These are phyloP conservation scores for Stomatorhinus walkeri DNA, from an alignment of 2,797 vertebrate genomes.

Conservation along the genomic window DNA sequence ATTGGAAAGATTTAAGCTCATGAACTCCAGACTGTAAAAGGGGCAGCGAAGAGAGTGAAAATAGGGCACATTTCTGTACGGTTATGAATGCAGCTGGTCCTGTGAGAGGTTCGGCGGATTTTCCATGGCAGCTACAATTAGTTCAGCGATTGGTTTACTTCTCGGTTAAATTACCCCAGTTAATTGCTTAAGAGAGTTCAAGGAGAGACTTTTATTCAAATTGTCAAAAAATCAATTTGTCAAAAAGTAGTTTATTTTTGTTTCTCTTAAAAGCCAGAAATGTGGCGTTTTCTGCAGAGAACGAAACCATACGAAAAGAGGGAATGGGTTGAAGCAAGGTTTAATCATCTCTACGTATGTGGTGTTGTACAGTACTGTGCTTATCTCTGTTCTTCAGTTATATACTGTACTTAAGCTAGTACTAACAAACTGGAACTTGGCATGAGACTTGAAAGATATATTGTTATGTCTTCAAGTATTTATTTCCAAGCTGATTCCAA, in stretches of 20 bases:
- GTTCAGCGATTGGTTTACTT: neutral
- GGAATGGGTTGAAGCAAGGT: neutral
- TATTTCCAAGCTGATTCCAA: neutral
- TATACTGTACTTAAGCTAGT: neutral
- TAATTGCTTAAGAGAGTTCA: neutral
- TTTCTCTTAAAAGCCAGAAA: neutral
- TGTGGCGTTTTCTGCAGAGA: neutral
- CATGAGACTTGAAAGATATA: neutral
- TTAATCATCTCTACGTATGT: neutral
- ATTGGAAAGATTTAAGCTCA: conserved; percentile 1
- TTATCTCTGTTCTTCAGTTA: neutral
- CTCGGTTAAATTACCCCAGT: neutral
- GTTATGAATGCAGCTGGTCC: neutral
- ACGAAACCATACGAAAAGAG: neutral
- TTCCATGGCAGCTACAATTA: neutral
- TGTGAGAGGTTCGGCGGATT: neutral
- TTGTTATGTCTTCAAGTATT: neutral
- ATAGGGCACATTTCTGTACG: neutral
- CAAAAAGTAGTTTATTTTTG: neutral
- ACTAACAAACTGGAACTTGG: neutral
- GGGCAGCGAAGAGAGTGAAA: neutral
- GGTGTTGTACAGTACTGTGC: neutral
- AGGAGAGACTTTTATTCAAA: neutral
- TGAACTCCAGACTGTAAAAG: conserved; percentile 9
- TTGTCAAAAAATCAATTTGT: conserved; percentile 10